Conservation (phyloP, 2,888 invertebrate species). For the Scaptomyza flava region DNA sequence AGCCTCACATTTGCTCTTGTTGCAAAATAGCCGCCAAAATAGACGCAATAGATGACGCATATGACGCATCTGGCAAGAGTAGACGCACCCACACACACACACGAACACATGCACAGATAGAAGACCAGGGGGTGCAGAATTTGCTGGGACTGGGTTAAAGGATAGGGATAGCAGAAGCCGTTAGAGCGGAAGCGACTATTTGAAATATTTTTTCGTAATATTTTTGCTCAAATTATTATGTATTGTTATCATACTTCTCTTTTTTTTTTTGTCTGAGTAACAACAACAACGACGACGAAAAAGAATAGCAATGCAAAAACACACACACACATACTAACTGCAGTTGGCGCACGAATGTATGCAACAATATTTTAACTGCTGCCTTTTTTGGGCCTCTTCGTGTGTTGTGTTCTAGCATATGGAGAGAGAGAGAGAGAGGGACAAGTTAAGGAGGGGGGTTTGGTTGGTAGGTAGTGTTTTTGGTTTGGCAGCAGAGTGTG, state of each 20-base stretch:
- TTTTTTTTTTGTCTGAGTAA: conserved; percentile 35
- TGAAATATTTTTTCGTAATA: conserved; percentile 75
- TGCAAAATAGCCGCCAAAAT: conserved; percentile 57
- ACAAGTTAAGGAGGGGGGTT: neutral
- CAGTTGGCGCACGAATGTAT: conserved; percentile 49
- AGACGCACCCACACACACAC: conserved; percentile 25
- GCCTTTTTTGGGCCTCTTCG: conserved; percentile 39
- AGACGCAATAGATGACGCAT: conserved; percentile 77
- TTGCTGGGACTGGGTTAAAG: neutral
- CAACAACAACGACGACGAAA: conserved; percentile 12
- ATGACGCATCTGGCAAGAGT: conserved; percentile 53
- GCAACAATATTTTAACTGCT: conserved; percentile 62
- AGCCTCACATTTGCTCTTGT: neutral
- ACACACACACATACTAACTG: conserved; percentile 23
- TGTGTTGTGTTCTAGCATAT: neutral
- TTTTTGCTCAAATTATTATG: conserved; percentile 77
- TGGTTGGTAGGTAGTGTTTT: conserved; percentile 7
- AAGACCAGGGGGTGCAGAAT: conserved; percentile 31
- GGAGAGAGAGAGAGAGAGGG: neutral
- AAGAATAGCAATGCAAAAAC: conserved; percentile 38
- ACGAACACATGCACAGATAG: conserved; percentile 11
- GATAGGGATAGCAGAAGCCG: conserved; percentile 30
- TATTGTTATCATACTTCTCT: conserved; percentile 69
- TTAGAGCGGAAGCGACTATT: conserved; percentile 74
- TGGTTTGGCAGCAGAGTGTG: conserved; percentile 21